Evolutionary conservation across 2,888 invertebrate species (phyloP), one percentile per base, ranked within the genome.

Genomic region (Escarpia spicata): DNA sequence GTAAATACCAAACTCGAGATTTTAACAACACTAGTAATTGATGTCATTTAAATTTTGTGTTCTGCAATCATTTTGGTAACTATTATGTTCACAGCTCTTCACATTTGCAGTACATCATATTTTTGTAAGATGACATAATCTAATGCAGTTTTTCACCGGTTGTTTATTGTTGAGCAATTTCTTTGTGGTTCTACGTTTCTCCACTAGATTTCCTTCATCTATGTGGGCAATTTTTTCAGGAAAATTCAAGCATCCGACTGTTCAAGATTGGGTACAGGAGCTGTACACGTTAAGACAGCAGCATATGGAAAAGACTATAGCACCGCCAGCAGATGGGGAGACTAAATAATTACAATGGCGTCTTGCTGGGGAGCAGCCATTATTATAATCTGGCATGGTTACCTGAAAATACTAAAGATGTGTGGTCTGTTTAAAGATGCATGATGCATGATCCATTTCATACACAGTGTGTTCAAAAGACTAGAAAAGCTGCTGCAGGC

Each of bases 181-280:
- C 15, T 52, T 19, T 2, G 26, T 10, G 15, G 26, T 26, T 26
- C 2, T 37, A 37, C 37, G 37, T 75, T 26, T 75, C n/a, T 75
- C 75, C 4, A 26, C 75, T 75, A 19, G 6, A 26, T 75, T 75
- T 75, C 75, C 26, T 75, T 75, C 19, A 75, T 75, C 6, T 6
- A 15, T 26, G 26, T 75, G 75, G n/a, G 19, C 37, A 37, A 37
- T 6, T 75, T 75, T 75, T 75, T 19, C 75, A 75, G 75, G 75
- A 19, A 75, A 75, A 75, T 75, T 75, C 75, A 19, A 75, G 75
- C 75, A 75, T 75, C 75, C 75, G n/a, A 75, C 75, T 75, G 75
- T 75, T 26, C 19, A n/a, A 75, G 75, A 75, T 6, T 75, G 75
- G 75, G 75, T 75, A n/a, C 75, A 75, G 26, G 75, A 75, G 75